phyloP scores from a whole-genome alignment of 2,888 invertebrate species.

The Eupithecia subumbrata region DNA sequence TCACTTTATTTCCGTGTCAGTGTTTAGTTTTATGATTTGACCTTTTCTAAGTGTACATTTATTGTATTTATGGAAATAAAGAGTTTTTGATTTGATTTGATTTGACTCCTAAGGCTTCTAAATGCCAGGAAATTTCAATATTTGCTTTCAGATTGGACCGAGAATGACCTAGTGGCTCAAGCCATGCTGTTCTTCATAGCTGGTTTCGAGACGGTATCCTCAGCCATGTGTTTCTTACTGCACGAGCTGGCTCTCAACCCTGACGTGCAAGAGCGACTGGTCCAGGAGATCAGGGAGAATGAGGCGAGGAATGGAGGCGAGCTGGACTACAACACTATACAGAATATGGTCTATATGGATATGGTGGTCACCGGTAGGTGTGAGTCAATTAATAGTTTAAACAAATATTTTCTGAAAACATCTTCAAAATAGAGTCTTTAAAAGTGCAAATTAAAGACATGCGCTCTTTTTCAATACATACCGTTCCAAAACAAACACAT shows the following conservation, averaged over 20 bases:
- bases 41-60: too few relatives aligned
- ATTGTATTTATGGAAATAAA: too few relatives aligned
- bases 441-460: too few relatives aligned
- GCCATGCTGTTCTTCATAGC: slow-evolving; percentile 80
- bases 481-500: neutral
- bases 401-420: neutral
- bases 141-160: slow-evolving; percentile 58
- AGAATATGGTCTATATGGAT: slow-evolving; percentile 83
- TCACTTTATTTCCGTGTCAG: too few relatives aligned
- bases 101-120: neutral
- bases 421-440: neutral
- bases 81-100: too few relatives aligned
- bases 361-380: slow-evolving; percentile 82
- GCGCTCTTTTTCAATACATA: neutral
- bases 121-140: neutral
- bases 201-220: slow-evolving; percentile 79
- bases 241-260: slow-evolving; percentile 84
- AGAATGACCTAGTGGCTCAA: slow-evolving; percentile 73
- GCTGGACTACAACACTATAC: slow-evolving; percentile 75
- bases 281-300: slow-evolving; percentile 79
- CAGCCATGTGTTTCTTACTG: slow-evolving; percentile 74
- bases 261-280: slow-evolving; percentile 81
- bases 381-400: neutral
- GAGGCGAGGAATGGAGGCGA: slow-evolving; percentile 61
- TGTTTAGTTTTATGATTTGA: too few relatives aligned